Percentiles rank a stretch among this genome's conserved stretches.
phyloP scores from a whole-genome alignment of 1,140 invertebrate genomes.

The Adelges cooleyi region DNA sequence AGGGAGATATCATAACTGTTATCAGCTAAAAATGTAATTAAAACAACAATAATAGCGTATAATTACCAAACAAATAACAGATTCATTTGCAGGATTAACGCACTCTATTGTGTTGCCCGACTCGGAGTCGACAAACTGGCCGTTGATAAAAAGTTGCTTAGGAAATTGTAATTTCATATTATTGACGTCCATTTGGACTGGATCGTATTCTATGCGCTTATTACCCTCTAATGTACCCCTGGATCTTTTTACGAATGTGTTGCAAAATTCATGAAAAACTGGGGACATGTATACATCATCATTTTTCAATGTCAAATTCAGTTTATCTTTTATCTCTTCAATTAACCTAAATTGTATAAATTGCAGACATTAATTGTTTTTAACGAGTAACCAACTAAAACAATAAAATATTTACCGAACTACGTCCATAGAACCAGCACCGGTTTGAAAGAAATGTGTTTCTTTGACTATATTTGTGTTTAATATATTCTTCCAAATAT shows the following conservation, averaged over 20 bases:
- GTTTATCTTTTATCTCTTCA: constrained; percentile 80
- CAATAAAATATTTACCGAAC: constrained; percentile 47
- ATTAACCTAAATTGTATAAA: constrained; percentile 53
- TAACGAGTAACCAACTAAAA: neutral
- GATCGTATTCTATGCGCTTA: constrained; percentile 51
- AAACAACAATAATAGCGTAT: too few species aligned
- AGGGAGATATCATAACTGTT: neutral
- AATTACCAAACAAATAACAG: constrained; percentile 55
- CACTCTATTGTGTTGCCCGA: constrained; percentile 49
- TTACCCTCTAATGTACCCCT: constrained; percentile 47
- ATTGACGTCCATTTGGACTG: constrained; percentile 64
- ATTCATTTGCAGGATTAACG: constrained; percentile 79
- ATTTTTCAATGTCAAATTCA: constrained; percentile 65
- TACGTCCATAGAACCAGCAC: constrained; percentile 93
- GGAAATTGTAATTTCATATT: constrained; percentile 75
- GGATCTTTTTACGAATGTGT: constrained; percentile 50
- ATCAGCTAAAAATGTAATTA: neutral
- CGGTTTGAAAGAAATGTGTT: constrained; percentile 84
- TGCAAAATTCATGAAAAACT: constrained; percentile 68
- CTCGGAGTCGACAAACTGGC: constrained; percentile 72
- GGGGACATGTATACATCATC: constrained; percentile 90
- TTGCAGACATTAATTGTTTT: neutral
- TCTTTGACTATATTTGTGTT: constrained; percentile 60
- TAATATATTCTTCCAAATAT: constrained; percentile 77
- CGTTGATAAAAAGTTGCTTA: constrained; percentile 82